Evolutionary conservation across 2,113 vertebrate species (phyloP).

Genomic region (Rhineura floridana): DNA sequence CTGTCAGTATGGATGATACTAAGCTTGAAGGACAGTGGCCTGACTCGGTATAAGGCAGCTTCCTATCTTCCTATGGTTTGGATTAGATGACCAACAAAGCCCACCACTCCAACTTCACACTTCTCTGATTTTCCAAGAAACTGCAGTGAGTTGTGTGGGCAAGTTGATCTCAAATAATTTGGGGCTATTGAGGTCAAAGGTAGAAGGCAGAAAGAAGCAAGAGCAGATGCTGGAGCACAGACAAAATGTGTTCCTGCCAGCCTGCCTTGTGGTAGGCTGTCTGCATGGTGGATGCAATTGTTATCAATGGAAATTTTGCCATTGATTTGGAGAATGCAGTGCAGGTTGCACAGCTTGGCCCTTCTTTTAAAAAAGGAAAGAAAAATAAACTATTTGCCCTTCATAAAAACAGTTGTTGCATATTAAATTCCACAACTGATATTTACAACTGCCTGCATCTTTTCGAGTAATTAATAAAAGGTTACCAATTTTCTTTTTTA

Average conservation of each 20-base stretch:
- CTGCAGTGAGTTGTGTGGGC: no score
- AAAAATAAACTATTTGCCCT: neutral
- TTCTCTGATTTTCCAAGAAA: no score
- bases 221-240: neutral
- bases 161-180: no score
- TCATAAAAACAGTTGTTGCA: neutral
- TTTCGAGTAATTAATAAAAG: neutral
- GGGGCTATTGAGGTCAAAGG: neutral
- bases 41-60: no score
- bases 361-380: neutral
- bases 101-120: no score
- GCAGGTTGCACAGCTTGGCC: neutral
- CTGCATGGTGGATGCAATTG: accelerated
- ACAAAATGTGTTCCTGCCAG: neutral
- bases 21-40: no score
- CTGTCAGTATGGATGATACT: no score
- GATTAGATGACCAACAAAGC: no score
- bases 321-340: neutral
- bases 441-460: neutral
- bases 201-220: neutral
- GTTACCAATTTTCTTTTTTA: neutral
- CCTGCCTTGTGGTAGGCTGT: neutral
- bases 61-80: no score
- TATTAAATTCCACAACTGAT: neutral
- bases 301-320: neutral